Evolutionary conservation across 2,888 invertebrate genomes (phyloP).

Genomic region (Aradus depressus): DNA sequence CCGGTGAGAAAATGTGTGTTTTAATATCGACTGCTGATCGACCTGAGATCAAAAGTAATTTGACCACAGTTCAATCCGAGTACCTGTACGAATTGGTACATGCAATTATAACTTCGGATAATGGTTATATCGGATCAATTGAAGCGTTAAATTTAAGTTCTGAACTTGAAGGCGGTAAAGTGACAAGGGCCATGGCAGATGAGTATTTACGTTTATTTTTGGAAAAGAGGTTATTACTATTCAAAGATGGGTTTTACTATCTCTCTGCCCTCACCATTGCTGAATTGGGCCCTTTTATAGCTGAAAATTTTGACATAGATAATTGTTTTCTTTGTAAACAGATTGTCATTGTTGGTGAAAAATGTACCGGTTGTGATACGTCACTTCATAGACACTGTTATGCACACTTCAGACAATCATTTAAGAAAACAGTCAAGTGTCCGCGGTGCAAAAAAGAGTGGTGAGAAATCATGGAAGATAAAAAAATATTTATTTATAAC

Average conservation of each 20-base stretch:
- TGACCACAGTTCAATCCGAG: slow-evolving; percentile 16
- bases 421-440: slow-evolving; percentile 17
- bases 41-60: slow-evolving; percentile 15
- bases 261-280: slow-evolving; percentile 19
- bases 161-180: slow-evolving; percentile 12
- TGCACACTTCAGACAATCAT: slow-evolving; percentile 10
- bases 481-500: not conserved
- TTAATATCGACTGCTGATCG: slow-evolving; percentile 18
- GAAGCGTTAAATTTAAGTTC: slow-evolving; percentile 19
- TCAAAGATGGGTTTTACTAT: slow-evolving; percentile 13
- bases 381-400: slow-evolving; percentile 19
- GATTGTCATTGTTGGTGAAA: slow-evolving; percentile 17
- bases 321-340: slow-evolving; percentile 20
- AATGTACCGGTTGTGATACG: slow-evolving; percentile 17
- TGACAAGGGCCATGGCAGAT: slow-evolving; percentile 17
- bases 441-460: slow-evolving; percentile 20
- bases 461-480: slow-evolving; percentile 10
- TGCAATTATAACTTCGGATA: slow-evolving; percentile 13
- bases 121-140: slow-evolving; percentile 14
- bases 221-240: slow-evolving; percentile 13
- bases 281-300: slow-evolving; percentile 18
- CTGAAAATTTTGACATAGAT: slow-evolving; percentile 17
- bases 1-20: slow-evolving; percentile 19
- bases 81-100: slow-evolving; percentile 20
- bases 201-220: slow-evolving; percentile 15